Evolutionary conservation across 2,113 vertebrate genomes (phyloP).

Genomic region (Coturnix japonica): DNA sequence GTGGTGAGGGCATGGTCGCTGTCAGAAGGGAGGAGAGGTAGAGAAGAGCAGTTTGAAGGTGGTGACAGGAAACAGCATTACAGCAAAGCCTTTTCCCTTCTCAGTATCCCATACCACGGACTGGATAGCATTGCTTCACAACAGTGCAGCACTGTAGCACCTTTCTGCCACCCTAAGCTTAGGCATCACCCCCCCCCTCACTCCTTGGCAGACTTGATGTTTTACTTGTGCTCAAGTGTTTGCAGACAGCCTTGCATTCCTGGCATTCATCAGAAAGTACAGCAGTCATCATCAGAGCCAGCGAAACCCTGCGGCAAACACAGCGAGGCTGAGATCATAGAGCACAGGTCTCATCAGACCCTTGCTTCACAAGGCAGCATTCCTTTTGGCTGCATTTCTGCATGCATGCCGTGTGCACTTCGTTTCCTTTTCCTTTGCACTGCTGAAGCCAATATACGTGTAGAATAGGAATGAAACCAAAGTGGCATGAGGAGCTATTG

Average conservation of each 20-base stretch:
- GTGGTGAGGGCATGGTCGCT: neutral
- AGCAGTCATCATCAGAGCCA: neutral
- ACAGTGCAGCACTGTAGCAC: neutral
- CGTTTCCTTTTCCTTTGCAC: neutral
- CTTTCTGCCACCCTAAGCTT: neutral
- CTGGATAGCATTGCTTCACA: neutral
- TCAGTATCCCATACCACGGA: neutral
- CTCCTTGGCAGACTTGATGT: neutral
- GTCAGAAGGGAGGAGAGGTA: constrained; percentile 2
- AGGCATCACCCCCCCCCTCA: neutral
- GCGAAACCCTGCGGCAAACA: neutral
- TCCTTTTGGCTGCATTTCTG: neutral
- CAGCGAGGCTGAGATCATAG: neutral
- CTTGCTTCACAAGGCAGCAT: neutral
- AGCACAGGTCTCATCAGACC: neutral
- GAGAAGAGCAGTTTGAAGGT: neutral
- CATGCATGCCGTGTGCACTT: neutral
- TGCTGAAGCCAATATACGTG: neutral
- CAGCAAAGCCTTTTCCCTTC: neutral
- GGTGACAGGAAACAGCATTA: neutral
- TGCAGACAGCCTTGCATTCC: neutral
- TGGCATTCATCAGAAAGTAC: neutral
- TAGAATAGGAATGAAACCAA: neutral
- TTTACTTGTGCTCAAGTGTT: neutral
- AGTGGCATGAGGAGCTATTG: neutral